Percentiles rank a stretch among this genome's conserved stretches.
phyloP scores from a whole-genome alignment of 2,797 vertebrate genomes.

The Tokudaia tokunoshimensis region DNA sequence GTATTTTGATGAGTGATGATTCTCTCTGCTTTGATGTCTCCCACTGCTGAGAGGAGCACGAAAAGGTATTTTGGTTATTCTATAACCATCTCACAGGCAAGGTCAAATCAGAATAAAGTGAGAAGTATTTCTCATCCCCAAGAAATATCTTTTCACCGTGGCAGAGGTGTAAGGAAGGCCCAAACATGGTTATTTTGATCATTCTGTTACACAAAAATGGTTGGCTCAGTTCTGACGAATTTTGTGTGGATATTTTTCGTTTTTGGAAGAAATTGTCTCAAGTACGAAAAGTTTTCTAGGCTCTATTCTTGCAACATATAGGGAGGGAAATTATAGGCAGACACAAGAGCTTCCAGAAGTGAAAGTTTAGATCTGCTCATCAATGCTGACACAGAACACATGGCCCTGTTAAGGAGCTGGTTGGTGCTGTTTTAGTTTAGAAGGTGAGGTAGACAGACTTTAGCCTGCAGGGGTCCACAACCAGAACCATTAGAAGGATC shows the following conservation, averaged over 20 bases:
- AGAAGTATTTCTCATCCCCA: not conserved
- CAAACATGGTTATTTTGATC: not conserved
- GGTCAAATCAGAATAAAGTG: constrained; percentile 18
- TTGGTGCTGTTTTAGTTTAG: not conserved
- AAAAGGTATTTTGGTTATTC: constrained; percentile 48
- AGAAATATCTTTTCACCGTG: not conserved
- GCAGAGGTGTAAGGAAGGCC: not conserved
- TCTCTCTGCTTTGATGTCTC: not conserved
- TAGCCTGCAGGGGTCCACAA: not conserved
- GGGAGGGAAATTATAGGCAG: not conserved
- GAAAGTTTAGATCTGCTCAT: not conserved
- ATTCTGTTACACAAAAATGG: not conserved
- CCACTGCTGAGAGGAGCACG: not conserved
- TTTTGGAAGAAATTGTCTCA: not conserved
- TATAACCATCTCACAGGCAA: constrained; percentile 3
- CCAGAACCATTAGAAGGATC: not conserved
- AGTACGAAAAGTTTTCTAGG: not conserved
- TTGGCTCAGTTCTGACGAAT: not conserved
- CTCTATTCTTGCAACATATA: not conserved
- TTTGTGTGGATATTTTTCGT: not conserved
- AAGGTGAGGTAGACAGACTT: not conserved
- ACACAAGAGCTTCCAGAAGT: not conserved
- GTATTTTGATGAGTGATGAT: not conserved
- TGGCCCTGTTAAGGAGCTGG: not conserved
- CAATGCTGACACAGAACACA: not conserved